These are phyloP conservation scores for Serrognathus titanus DNA, from an alignment of 2,888 invertebrate species.

Conservation along the genomic window DNA sequence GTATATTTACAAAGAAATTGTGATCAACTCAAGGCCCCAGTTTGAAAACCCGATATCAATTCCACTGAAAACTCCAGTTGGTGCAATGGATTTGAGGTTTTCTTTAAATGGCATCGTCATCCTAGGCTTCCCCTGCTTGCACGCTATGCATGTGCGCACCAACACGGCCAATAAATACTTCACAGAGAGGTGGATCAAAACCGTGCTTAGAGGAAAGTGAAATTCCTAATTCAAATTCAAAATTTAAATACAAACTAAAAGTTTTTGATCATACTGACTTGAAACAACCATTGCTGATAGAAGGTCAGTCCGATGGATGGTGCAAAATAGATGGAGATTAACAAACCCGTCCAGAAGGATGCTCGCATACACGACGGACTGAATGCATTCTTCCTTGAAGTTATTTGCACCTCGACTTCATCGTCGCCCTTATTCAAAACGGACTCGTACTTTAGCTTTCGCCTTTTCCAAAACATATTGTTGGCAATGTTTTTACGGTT, in stretches of 20 bases:
- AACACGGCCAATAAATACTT: slow-evolving; percentile 80
- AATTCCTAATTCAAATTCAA: slow-evolving; percentile 62
- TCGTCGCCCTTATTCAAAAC: slow-evolving; percentile 34
- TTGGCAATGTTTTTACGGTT: not conserved
- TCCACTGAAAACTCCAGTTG: slow-evolving; percentile 89
- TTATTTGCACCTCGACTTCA: slow-evolving; percentile 36
- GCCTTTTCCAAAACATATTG: slow-evolving; percentile 35
- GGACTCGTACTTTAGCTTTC: slow-evolving; percentile 35
- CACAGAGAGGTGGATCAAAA: slow-evolving; percentile 82
- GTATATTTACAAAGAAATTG: slow-evolving; percentile 78
- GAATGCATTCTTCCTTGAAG: slow-evolving; percentile 36
- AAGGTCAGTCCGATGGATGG: slow-evolving; percentile 95
- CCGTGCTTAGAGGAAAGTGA: slow-evolving; percentile 84
- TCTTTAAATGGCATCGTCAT: slow-evolving; percentile 71
- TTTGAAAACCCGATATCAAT: slow-evolving; percentile 97
- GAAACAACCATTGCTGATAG: slow-evolving; percentile 91
- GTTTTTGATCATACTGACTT: slow-evolving; percentile 55
- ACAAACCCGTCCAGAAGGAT: slow-evolving; percentile 43
- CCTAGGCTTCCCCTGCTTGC: slow-evolving; percentile 60
- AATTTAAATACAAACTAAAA: slow-evolving; percentile 17
- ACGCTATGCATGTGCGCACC: slow-evolving; percentile 59
- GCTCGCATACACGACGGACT: slow-evolving; percentile 43
- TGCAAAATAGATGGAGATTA: slow-evolving; percentile 82
- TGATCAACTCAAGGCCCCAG: slow-evolving; percentile 95
- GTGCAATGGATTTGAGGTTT: slow-evolving; percentile 75